These are phyloP conservation scores for Siphlonurus alternatus DNA, from an alignment of 2,888 invertebrate species.

Conservation along the genomic window DNA sequence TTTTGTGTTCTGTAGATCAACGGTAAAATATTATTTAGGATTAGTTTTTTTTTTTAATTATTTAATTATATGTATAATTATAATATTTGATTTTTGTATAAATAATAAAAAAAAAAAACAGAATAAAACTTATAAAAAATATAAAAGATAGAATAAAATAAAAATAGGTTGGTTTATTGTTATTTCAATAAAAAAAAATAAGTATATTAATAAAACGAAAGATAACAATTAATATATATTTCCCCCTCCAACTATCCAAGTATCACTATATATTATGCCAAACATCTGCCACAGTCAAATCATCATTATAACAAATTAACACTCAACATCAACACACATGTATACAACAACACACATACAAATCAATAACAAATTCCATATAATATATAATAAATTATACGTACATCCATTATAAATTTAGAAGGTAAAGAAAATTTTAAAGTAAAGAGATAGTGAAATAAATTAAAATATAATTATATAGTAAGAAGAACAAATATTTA, in stretches of 20 bases:
- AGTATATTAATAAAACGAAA: not conserved
- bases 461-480: no score
- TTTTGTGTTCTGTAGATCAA: not conserved
- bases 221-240: not conserved
- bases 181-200: not conserved
- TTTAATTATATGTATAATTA: conserved; percentile 4
- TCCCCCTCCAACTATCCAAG: conserved; percentile 20
- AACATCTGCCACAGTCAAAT: conserved; percentile 1
- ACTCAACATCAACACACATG: conserved; percentile 8
- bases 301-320: conserved; percentile 6
- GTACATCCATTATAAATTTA: no score
- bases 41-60: conserved; percentile 8
- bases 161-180: not conserved
- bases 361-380: conserved; percentile 1
- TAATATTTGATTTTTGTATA: conserved; percentile 2
- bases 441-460: not conserved
- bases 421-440: no score
- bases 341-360: conserved; percentile 7
- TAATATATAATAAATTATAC: no score
- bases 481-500: no score
- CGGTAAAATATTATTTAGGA: not conserved
- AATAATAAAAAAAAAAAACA: conserved; percentile 10
- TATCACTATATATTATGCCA: conserved; percentile 13
- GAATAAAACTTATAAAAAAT: conserved; percentile 9
- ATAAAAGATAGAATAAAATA: not conserved